Percentiles rank a stretch among this genome's conserved stretches.
Evolutionary conservation across 2,797 vertebrate genomes (phyloP).

Genomic region (Enteromius mattozi): DNA sequence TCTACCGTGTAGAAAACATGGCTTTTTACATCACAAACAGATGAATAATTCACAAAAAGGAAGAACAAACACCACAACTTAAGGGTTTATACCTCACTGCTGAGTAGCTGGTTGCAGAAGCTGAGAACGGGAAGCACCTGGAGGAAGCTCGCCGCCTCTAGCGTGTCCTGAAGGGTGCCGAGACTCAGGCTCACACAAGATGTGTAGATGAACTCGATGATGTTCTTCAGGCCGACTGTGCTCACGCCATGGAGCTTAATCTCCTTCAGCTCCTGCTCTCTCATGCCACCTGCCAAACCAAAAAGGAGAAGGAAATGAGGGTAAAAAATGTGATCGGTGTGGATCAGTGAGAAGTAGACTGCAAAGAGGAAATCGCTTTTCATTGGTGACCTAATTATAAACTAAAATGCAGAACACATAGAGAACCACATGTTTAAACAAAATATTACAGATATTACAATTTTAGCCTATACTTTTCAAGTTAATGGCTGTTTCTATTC

Average conservation of each 20-base stretch:
- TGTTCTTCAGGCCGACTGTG: conserved; percentile 78
- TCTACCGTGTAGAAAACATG: conserved; percentile 63
- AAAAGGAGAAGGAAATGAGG: neutral
- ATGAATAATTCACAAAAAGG: neutral
- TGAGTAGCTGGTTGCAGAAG: conserved; percentile 84
- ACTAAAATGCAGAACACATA: neutral
- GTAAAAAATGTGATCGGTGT: neutral
- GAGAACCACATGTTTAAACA: neutral
- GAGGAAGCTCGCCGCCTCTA: conserved; percentile 84
- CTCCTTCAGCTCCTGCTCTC: conserved; percentile 80
- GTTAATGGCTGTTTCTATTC: neutral
- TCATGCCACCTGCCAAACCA: conserved; percentile 79
- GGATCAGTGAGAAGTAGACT: neutral
- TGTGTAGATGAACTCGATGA: conserved; percentile 85
- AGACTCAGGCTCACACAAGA: conserved; percentile 77
- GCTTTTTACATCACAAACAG: neutral
- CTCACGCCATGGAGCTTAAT: conserved; percentile 85
- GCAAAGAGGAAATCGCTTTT: neutral
- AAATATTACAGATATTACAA: neutral
- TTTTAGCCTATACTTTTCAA: neutral
- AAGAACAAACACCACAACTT: neutral
- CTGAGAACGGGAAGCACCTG: conserved; percentile 82
- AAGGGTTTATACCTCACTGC: conserved; percentile 75
- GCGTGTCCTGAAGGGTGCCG: conserved; percentile 80
- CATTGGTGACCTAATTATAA: neutral